Base-by-base conservation (phyloP, 1,140 invertebrate species). In the Tetramorium alpestre region DNA sequence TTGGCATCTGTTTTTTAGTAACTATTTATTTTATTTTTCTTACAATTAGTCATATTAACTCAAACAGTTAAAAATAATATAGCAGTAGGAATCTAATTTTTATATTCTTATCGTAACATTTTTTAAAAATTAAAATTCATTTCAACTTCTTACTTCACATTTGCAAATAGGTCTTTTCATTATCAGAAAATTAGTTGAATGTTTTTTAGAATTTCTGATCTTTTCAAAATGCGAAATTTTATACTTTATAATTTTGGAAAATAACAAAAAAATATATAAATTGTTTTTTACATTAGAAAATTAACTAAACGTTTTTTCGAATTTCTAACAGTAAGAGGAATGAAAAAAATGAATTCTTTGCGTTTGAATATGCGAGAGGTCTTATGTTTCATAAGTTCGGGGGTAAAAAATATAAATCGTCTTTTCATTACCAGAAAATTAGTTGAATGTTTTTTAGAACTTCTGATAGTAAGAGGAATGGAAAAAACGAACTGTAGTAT, bases 231-330 rank as follows among this genome's bases (percentile, higher is more conserved):
- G 8, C n/a, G 6, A 44, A 5, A 77, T 25, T 2, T 47, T 33
- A 38, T 22, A 49, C 54, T 41, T 22, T 16, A 38, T 16, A 69
- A 18, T 6, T 25, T 70, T 4, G 6, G 2, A 28, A 33, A n/a
- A n/a, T n/a, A n/a, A n/a, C n/a, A n/a, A n/a, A 58, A 56, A 38
- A 28, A 58, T 77, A 47, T 28, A 70, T 56, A 72, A 56, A 81
- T 81, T 3, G 4, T 81, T 6, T 81, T 81, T 56, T 25, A 49
- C 11, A 80, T 80, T 81, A 54, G 13, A 70, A 54, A 81, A 81
- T 81, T 69, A 70, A 22, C 41, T 22, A 13, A 81, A n/a, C 5
- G 2, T 70, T 72, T 81, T 47, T 41, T 41, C n/a, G 22, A 25
- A 70, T 80, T 69, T 41, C n/a, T 54, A 38, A 62, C 25, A 56